Evolutionary conservation across 1,140 invertebrate genomes (phyloP).

Genomic region (Choristoneura fumiferana): DNA sequence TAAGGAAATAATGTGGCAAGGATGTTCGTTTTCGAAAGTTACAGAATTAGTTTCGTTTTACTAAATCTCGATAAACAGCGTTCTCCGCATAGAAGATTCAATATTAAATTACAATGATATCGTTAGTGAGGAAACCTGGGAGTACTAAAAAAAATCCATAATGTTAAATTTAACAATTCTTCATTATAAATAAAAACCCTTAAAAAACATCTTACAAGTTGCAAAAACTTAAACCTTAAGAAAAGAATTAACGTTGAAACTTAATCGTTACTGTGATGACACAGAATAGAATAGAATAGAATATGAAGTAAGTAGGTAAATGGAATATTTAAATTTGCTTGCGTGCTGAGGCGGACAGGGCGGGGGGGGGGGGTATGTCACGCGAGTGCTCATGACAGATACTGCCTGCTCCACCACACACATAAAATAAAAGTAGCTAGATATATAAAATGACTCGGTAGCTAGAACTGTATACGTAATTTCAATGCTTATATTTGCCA

Average conservation of each 20-base stretch:
- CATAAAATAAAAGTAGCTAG: background rate
- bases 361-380: constrained; percentile 37
- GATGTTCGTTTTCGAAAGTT: constrained; percentile 50
- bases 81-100: too few species aligned
- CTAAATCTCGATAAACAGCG: background rate
- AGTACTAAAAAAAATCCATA: too few species aligned
- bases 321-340: constrained; percentile 41
- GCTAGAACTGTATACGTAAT: background rate
- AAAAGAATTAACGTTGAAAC: too few species aligned
- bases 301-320: constrained; percentile 5
- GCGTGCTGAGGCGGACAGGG: constrained; percentile 38
- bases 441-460: background rate
- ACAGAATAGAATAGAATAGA: background rate
- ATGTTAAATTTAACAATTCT: too few species aligned
- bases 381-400: constrained; percentile 34
- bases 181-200: too few species aligned
- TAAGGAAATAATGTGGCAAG: constrained; percentile 57
- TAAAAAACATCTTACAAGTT: too few species aligned
- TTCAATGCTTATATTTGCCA: background rate
- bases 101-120: too few species aligned
- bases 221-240: too few species aligned
- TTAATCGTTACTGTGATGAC: background rate
- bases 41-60: constrained; percentile 30
- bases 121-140: too few species aligned
- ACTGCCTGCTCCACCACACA: constrained; percentile 4